A percentile compares a stretch with the other conserved stretches of the same genome.
Conservation (phyloP, 2,113 vertebrate species). For the Manacus vitellinus region DNA sequence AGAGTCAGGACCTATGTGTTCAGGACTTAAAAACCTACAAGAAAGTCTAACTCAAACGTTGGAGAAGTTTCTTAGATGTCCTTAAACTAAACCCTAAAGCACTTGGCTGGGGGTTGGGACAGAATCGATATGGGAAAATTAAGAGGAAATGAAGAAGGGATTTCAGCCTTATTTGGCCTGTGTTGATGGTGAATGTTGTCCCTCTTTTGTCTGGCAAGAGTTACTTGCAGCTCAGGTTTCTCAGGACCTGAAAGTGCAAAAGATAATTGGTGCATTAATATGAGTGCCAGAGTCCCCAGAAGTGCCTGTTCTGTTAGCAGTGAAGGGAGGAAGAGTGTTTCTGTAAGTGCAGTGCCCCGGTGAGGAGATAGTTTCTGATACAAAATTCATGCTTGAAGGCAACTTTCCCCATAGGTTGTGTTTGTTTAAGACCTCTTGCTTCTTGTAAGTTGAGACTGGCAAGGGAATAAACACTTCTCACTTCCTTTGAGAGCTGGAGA, state of each 20-base stretch:
- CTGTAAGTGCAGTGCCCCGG: neutral
- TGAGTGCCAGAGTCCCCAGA: neutral
- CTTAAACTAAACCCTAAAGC: neutral
- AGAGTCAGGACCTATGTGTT: neutral
- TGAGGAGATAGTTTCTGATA: neutral
- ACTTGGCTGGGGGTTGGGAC: neutral
- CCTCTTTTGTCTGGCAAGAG: neutral
- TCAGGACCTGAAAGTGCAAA: neutral
- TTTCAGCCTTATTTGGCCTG: neutral
- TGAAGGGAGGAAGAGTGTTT: neutral
- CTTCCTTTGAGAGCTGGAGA: neutral
- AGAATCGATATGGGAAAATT: neutral
- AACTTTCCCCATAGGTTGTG: neutral
- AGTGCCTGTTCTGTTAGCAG: neutral
- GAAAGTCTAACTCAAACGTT: neutral
- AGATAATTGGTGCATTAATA: neutral
- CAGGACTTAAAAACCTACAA: neutral
- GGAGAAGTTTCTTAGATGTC: neutral
- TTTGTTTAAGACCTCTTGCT: neutral
- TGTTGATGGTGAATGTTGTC: neutral
- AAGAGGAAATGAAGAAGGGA: neutral
- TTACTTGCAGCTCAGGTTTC: neutral
- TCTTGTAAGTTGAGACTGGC: neutral
- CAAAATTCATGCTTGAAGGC: neutral
- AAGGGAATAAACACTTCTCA: neutral